phyloP scores from a whole-genome alignment of 2,113 vertebrate species.

The human (Homo sapiens) region DNA sequence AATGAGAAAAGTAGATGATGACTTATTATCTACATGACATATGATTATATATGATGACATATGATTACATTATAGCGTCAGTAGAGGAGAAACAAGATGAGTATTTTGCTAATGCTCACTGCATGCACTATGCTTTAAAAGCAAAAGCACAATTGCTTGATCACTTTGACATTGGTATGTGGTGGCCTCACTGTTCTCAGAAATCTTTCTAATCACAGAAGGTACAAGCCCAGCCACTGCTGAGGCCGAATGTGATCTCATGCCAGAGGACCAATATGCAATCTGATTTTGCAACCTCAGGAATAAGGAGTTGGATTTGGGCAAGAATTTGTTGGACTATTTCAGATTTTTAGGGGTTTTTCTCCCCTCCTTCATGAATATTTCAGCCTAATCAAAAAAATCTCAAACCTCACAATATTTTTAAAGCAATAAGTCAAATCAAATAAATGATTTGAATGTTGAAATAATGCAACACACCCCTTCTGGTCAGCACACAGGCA shows the following conservation, averaged over 20 bases:
- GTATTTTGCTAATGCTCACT: not conserved
- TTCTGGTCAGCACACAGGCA: not conserved
- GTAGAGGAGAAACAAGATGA: not conserved
- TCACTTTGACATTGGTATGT: not conserved
- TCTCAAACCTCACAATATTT: not conserved
- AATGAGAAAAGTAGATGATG: not conserved
- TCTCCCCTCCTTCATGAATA: constrained; percentile 37
- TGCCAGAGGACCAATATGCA: not conserved
- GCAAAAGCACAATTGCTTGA: not conserved
- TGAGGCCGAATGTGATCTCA: not conserved
- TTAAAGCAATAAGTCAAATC: not conserved
- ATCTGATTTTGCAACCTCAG: constrained; percentile 57
- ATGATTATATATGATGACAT: too few species aligned
- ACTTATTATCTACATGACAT: not conserved
- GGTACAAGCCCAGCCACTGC: not conserved
- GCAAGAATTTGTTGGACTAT: constrained; percentile 61
- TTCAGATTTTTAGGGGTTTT: constrained; percentile 78
- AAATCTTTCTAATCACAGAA: constrained; percentile 15
- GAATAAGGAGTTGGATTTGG: constrained; percentile 19
- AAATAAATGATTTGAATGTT: not conserved
- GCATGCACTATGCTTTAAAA: not conserved
- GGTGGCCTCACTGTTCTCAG: not conserved
- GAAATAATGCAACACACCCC: not conserved
- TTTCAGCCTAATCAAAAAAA: constrained; percentile 52
- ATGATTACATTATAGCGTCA: not conserved